Percentiles rank a stretch among this genome's conserved stretches.
These are phyloP conservation scores for Drosophila lacertosa DNA, from an alignment of 1,140 invertebrate species.

Conservation along the genomic window DNA sequence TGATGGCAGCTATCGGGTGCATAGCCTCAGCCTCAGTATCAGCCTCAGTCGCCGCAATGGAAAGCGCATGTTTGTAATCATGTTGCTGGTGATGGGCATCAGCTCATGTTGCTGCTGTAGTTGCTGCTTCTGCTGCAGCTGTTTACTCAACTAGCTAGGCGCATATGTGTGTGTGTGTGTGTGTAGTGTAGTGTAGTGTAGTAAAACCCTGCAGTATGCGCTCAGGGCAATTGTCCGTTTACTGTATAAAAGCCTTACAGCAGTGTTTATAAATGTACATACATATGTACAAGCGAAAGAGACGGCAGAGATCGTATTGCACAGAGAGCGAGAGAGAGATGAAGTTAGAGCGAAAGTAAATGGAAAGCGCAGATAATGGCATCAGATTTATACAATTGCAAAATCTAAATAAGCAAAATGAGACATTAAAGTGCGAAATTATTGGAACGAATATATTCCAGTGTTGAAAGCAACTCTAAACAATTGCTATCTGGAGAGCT, in stretches of 20 bases:
- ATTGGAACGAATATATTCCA: too few relatives aligned
- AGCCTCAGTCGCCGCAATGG: slow-evolving; percentile 33
- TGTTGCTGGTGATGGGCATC: slow-evolving; percentile 71
- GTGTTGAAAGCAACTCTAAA: not conserved
- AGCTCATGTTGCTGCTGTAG: slow-evolving; percentile 56
- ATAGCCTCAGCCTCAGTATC: slow-evolving; percentile 22
- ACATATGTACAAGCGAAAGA: not conserved
- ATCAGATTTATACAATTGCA: not conserved
- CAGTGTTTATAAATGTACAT: not conserved
- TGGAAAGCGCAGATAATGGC: slow-evolving; percentile 4
- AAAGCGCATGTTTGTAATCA: slow-evolving; percentile 69
- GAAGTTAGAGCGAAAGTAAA: not conserved
- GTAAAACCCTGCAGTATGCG: slow-evolving; percentile 18
- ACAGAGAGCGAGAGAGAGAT: not conserved
- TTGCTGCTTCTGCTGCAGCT: slow-evolving; percentile 50
- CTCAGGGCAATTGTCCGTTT: not conserved
- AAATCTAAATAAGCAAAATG: not conserved
- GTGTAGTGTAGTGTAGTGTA: slow-evolving; percentile 18
- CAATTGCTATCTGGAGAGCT: not conserved
- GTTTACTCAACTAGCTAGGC: slow-evolving; percentile 38
- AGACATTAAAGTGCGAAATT: too few relatives aligned
- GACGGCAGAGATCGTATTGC: not conserved
- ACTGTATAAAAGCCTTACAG: not conserved
- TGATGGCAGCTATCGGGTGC: slow-evolving; percentile 24
- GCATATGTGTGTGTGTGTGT: slow-evolving; percentile 26